phyloP scores from a whole-genome alignment of 2,113 vertebrate genomes.

The Pyrgilauda ruficollis region DNA sequence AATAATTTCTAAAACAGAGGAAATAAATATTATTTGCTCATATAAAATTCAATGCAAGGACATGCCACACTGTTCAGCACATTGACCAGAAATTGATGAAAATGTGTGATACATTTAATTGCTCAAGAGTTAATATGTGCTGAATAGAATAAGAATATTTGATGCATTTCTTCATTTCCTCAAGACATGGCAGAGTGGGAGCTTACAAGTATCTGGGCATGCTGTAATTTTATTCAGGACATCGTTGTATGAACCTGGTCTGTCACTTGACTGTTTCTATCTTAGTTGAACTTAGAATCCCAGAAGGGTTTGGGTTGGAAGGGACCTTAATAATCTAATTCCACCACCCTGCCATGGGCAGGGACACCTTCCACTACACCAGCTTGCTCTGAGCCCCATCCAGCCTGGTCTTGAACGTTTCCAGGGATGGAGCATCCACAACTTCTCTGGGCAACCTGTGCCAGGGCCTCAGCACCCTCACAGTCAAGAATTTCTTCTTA shows the following conservation, averaged over 20 bases:
- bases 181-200: background rate
- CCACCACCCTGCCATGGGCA: background rate
- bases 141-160: background rate
- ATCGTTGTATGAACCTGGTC: background rate
- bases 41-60: background rate
- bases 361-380: accelerated
- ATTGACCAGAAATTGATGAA: background rate
- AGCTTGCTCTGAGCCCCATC: background rate
- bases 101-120: background rate
- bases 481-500: background rate
- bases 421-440: background rate
- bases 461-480: background rate
- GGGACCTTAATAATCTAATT: background rate
- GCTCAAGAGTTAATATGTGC: background rate
- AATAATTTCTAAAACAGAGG: background rate
- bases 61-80: background rate
- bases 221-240: background rate
- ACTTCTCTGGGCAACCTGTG: accelerated
- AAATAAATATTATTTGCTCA: background rate
- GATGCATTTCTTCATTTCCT: background rate
- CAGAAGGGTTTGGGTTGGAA: background rate
- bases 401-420: accelerated
- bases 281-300: background rate
- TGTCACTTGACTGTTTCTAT: background rate
- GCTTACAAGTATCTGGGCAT: background rate